A percentile compares a stretch with the other conserved stretches of the same genome.
Conservation (phyloP, 1,140 invertebrate species). For the Lordiphosa collinella region DNA sequence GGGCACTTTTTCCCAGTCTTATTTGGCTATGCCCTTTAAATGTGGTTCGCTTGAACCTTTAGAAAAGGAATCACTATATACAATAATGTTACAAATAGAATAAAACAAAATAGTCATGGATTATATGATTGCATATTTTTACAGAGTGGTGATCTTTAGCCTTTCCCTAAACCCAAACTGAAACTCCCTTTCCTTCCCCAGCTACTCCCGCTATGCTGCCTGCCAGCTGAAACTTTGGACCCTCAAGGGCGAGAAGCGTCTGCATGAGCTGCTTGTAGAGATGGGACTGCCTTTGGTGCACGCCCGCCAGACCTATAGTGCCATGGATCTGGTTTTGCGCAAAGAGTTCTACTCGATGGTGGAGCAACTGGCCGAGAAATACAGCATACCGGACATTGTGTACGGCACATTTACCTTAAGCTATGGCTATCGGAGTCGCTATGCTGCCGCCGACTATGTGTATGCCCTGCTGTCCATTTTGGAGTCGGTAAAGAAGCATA, state of each 20-base stretch:
- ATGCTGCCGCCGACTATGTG: slow-evolving; percentile 91
- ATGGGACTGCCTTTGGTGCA: slow-evolving; percentile 94
- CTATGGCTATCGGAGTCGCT: slow-evolving; percentile 90
- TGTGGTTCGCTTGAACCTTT: too few species aligned
- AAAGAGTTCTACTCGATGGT: slow-evolving; percentile 88
- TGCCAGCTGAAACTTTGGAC: slow-evolving; percentile 91
- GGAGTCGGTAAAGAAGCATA: slow-evolving; percentile 83
- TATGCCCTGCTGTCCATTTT: slow-evolving; percentile 89
- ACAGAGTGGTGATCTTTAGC: too few species aligned
- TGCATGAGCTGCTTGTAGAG: slow-evolving; percentile 94
- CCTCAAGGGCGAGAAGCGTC: slow-evolving; percentile 88
- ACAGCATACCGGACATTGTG: slow-evolving; percentile 87
- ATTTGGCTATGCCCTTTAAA: too few species aligned
- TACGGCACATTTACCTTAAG: slow-evolving; percentile 89
- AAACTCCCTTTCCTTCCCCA: slow-evolving; percentile 27
- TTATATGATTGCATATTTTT: too few species aligned
- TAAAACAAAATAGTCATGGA: too few species aligned
- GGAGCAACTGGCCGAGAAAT: slow-evolving; percentile 89
- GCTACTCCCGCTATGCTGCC: slow-evolving; percentile 88
- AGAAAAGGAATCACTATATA: too few species aligned
- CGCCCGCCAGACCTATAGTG: slow-evolving; percentile 90
- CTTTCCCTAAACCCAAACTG: neutral
- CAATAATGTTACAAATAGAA: too few species aligned
- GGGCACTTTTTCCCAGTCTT: too few species aligned
- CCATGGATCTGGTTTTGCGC: slow-evolving; percentile 93